Percentiles rank a stretch among this genome's conserved stretches.
Evolutionary conservation across 2,888 invertebrate species (phyloP).

Genomic region (Argyresthia albistria): DNA sequence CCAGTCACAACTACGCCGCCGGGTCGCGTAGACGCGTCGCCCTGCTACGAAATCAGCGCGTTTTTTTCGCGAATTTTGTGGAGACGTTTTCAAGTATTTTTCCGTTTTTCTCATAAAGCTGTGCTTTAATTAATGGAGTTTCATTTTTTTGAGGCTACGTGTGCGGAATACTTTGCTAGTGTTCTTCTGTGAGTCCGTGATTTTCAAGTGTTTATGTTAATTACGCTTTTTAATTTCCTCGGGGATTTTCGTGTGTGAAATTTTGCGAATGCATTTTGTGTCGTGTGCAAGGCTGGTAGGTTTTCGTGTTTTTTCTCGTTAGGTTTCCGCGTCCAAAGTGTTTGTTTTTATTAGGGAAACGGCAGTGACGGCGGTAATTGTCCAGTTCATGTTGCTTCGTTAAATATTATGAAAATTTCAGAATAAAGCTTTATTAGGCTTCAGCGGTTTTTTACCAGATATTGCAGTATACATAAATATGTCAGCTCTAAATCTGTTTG

Average conservation of each 20-base stretch:
- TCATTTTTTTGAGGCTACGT: neutral
- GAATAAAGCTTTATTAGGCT: too few species aligned
- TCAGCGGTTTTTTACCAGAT: too few species aligned
- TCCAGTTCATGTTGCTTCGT: too few species aligned
- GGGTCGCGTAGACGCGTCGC: slow-evolving; percentile 42
- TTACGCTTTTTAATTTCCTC: neutral
- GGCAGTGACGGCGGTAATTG: too few species aligned
- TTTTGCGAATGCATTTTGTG: neutral
- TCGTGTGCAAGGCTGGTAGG: neutral
- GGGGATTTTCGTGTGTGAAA: neutral
- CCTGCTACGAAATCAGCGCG: neutral
- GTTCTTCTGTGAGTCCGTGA: neutral
- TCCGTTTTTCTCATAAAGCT: too few species aligned
- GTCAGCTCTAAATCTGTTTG: too few species aligned
- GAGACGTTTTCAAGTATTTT: neutral
- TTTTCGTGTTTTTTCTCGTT: neutral
- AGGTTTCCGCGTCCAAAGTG: neutral
- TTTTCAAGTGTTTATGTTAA: neutral
- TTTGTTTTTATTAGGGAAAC: too few species aligned
- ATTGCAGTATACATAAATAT: too few species aligned
- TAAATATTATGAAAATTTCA: too few species aligned
- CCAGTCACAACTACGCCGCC: slow-evolving; percentile 51
- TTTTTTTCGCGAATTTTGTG: slow-evolving; percentile 15
- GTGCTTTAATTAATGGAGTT: neutral
- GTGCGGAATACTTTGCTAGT: neutral